Conservation (phyloP, 2,797 vertebrate species). For the Picus viridis region DNA sequence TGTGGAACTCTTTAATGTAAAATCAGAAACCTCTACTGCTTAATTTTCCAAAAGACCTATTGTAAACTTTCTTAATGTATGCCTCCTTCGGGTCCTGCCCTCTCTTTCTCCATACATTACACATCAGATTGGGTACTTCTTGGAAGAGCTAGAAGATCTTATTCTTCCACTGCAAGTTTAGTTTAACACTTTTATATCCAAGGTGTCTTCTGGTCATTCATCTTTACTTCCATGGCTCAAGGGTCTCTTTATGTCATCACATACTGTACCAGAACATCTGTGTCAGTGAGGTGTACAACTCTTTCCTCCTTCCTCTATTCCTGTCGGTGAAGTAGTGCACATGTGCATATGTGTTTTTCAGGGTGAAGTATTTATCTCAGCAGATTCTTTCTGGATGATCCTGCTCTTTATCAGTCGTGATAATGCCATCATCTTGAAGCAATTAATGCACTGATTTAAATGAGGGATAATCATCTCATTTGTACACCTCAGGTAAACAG, state of each 20-base stretch:
- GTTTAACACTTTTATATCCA: not conserved
- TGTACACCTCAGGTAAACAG: not conserved
- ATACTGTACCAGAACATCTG: not conserved
- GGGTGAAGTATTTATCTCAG: not conserved
- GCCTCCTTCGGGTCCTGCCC: not conserved
- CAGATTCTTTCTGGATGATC: not conserved
- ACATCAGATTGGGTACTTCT: not conserved
- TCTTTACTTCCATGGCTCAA: not conserved
- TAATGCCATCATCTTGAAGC: not conserved
- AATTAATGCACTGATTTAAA: not conserved
- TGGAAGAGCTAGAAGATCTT: not conserved
- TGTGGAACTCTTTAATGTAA: not conserved
- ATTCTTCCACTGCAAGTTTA: not conserved
- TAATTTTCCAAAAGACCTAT: not conserved
- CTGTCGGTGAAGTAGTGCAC: not conserved
- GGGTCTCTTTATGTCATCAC: not conserved
- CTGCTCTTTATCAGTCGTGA: not conserved
- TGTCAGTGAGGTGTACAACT: not conserved
- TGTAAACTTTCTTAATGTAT: not conserved
- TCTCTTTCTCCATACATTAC: not conserved
- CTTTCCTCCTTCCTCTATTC: not conserved
- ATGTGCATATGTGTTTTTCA: fast-evolving
- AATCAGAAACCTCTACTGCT: not conserved
- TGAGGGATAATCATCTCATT: not conserved
- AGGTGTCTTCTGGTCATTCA: not conserved